Base-by-base conservation (phyloP, 1,140 invertebrate genomes). In the Popillia japonica region DNA sequence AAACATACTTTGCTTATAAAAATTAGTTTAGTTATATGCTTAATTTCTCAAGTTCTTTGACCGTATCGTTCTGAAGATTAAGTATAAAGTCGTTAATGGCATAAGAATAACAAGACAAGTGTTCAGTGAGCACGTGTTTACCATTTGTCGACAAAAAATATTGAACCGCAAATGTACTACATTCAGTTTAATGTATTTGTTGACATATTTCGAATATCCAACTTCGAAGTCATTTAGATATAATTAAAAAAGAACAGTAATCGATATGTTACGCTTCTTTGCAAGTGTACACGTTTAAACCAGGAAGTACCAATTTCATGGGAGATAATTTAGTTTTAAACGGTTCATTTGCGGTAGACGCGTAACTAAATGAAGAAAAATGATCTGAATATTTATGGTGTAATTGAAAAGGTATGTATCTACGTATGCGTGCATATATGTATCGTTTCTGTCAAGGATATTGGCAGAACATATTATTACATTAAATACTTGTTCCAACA, bases 361-460 rank as follows among this genome's bases (percentile, higher is more conserved):
- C 61, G 27, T 68, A 34, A 14, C 61, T 68, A 68, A 68, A 68
- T 68, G 61, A 68, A 68, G 61, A 68, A 68, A 68, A 68, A 68
- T 68, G 61, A 68, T 68, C 61, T 68, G 61, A 68, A 68, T 68
- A 20, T 68, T 34, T 34, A 34, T 68, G 8, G 22, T 10, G 27
- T 22, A 68, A 23, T 68, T 34, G 61, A 68, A 68, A 22, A 27
- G 8, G 17, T 27, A 20, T 22, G 27, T 23, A 68, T 55, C 11
- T 68, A 68, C 27, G 27, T 34, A 34, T 34, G 27, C 27, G 27
- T 34, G 27, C 27, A 34, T 34, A 34, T 34, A 34, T 34, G 27
- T 68, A 68, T 27, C 6, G 27, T 22, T 27, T 4, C 61, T 27
- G 61, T 27, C 61, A 68, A 68, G 27, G 27, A 68, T 22, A 20